Evolutionary conservation across 2,797 vertebrate species (phyloP), one percentile per base, ranked within the genome.

Genomic region (Sparidentex hasta): DNA sequence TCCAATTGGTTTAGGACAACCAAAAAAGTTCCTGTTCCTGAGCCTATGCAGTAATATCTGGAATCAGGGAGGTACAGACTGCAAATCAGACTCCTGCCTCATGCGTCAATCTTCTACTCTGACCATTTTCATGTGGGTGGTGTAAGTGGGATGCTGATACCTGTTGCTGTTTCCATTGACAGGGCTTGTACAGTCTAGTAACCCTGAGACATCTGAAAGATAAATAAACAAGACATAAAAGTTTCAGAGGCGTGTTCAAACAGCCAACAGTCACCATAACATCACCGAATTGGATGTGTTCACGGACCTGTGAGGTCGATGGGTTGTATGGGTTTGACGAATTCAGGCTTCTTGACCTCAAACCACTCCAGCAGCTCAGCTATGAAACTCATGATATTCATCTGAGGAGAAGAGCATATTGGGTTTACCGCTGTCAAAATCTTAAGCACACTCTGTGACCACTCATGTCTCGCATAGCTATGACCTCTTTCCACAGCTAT

Each of bases 361-460:
- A 98, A 98, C 91, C 95, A 96, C 12, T 94, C 88, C 72, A 97
- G 94, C 80, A 98, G 92, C 74, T 98, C 97, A 0, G 97, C 95
- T 21, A 98, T 83, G 86, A 98, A 96, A 82, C 95, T 96, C 86
- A 96, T 93, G 78, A 98, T 96, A 74, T 98, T 98, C 76, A 97
- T 86, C 97, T 97, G 85, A 64, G 54, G 44, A 58, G 6, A 41
- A 59, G 9, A 65, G 20, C 3, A 48, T 3, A 61, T 65, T 11
- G 4, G 47, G 5, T 69, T 69, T 55, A 13, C 11, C 20, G 47
- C 7, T 20, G 20, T 5, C 41, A 18, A 7, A 8, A 54, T n/a
- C 18, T 17, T 18, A n/a, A 51, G 25, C 7, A 11, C 47, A 44
- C 14, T 14, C 14, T 2, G 33, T 7, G 33, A 33, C 33, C 7